Evolutionary conservation across 2,888 invertebrate genomes (phyloP).

Genomic region (Mythimna lalbum): DNA sequence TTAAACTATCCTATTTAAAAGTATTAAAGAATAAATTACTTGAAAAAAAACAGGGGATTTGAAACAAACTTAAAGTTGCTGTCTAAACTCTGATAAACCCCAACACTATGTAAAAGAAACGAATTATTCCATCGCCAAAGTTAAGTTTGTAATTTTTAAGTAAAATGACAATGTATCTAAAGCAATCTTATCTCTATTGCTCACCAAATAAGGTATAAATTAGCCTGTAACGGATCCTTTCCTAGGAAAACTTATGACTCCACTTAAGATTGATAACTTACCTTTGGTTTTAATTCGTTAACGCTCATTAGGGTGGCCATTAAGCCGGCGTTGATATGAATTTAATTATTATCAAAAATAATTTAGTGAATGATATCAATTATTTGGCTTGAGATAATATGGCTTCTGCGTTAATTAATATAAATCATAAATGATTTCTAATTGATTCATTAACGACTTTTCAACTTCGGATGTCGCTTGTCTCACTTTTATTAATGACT

Average conservation of each 20-base stretch:
- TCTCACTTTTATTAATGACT: not conserved
- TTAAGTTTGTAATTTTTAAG: constrained; percentile 26
- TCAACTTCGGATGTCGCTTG: not conserved
- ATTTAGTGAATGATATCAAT: constrained; percentile 29
- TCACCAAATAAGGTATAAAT: constrained; percentile 39
- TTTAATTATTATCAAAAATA: constrained; percentile 35
- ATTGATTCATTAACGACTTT: not conserved
- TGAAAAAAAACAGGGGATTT: constrained; percentile 25
- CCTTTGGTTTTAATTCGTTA: constrained; percentile 52
- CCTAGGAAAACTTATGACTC: constrained; percentile 28
- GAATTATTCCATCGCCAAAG: not conserved
- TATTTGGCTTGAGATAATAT: constrained; percentile 29
- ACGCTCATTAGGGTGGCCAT: constrained; percentile 54
- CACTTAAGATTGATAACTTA: constrained; percentile 49
- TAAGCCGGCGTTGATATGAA: constrained; percentile 32
- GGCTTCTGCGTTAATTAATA: constrained; percentile 6
- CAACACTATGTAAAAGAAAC: not conserved
- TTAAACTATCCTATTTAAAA: constrained; percentile 53
- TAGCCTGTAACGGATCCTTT: constrained; percentile 4
- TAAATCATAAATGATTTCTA: constrained; percentile 12
- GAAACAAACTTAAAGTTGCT: constrained; percentile 35
- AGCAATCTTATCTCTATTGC: constrained; percentile 35
- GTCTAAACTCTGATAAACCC: not conserved
- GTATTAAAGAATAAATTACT: constrained; percentile 56
- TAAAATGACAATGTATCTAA: constrained; percentile 17